Conservation (phyloP, 2,888 invertebrate species). For the Adelognathus sp. region DNA sequence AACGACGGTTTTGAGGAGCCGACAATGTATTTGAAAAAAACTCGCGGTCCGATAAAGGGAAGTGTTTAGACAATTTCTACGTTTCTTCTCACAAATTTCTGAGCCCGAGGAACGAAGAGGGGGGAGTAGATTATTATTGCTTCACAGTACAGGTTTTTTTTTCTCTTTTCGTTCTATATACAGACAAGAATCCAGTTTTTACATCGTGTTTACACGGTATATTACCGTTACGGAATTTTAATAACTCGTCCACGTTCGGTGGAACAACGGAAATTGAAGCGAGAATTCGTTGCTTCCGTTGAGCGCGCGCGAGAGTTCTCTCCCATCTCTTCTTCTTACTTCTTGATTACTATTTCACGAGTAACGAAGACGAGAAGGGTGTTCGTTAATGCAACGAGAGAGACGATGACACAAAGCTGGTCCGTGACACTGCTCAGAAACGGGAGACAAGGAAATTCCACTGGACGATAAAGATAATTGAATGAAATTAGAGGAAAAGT, state of each 20-base stretch:
- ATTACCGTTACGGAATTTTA: conserved; percentile 48
- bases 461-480: conserved; percentile 30
- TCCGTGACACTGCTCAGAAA: neutral
- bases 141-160: neutral
- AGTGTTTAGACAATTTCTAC: no score
- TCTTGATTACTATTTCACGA: neutral
- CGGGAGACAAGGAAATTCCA: conserved; percentile 41
- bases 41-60: no score
- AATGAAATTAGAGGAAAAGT: conserved; percentile 53
- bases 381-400: neutral
- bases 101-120: neutral
- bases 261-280: conserved; percentile 46
- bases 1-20: no score
- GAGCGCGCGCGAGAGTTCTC: neutral
- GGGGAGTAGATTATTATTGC: neutral
- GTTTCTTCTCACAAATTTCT: neutral
- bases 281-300: conserved; percentile 56
- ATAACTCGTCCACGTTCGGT: conserved; percentile 31
- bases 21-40: no score
- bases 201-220: neutral
- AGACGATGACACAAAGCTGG: neutral
- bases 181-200: neutral
- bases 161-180: neutral
- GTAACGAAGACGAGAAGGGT: conserved; percentile 20
- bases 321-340: neutral